Conservation (phyloP, 1,140 invertebrate genomes). For the Listronotus oregonensis region DNA sequence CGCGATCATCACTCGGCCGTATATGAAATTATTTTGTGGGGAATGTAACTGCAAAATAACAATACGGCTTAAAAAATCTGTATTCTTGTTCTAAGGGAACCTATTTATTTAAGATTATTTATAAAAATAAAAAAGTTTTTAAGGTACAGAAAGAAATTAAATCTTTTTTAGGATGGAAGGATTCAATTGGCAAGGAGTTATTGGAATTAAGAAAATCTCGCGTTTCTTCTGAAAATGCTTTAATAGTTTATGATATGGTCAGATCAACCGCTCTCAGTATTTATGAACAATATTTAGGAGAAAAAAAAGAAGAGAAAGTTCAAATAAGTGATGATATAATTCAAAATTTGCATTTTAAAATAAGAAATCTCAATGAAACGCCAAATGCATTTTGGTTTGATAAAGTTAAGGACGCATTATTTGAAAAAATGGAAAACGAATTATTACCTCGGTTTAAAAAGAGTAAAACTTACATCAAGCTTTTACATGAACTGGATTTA, state of each 20-base stretch:
- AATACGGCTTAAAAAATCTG: too few species aligned
- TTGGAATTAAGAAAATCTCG: slow-evolving; percentile 62
- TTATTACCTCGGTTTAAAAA: slow-evolving; percentile 75
- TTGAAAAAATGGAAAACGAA: slow-evolving; percentile 68
- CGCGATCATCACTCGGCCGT: too few species aligned
- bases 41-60: too few species aligned
- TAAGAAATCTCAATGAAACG: slow-evolving; percentile 63
- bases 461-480: slow-evolving; percentile 71
- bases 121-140: too few species aligned
- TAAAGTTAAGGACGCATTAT: slow-evolving; percentile 74
- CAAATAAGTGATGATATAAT: slow-evolving; percentile 69
- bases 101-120: too few species aligned
- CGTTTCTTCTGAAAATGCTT: slow-evolving; percentile 54
- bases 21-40: too few species aligned
- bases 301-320: slow-evolving; percentile 71
- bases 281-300: slow-evolving; percentile 82
- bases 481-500: slow-evolving; percentile 78
- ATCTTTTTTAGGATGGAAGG: slow-evolving; percentile 68
- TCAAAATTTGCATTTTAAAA: slow-evolving; percentile 67
- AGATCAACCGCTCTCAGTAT: slow-evolving; percentile 79
- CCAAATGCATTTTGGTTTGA: slow-evolving; percentile 83
- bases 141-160: too few species aligned
- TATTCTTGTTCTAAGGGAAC: too few species aligned
- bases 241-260: slow-evolving; percentile 63
- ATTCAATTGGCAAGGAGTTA: slow-evolving; percentile 78